phyloP scores from a whole-genome alignment of 1,140 invertebrate species.

The Drosophila funebris region DNA sequence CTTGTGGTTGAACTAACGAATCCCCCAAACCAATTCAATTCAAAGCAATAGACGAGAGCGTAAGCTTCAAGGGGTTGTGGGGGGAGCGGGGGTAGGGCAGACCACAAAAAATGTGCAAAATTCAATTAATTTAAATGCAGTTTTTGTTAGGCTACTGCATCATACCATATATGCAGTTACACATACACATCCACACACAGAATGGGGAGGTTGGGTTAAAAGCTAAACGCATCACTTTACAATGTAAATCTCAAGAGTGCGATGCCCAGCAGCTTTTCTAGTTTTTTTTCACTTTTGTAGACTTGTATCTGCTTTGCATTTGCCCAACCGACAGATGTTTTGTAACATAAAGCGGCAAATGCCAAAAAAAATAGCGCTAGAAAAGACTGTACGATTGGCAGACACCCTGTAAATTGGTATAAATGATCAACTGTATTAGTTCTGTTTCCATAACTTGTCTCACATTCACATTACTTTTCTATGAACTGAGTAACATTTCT shows the following conservation, averaged over 20 bases:
- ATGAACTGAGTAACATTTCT: no score
- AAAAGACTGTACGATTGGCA: neutral
- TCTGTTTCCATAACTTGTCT: neutral
- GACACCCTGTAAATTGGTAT: neutral
- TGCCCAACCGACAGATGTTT: slow-evolving; percentile 59
- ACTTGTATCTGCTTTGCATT: slow-evolving; percentile 47
- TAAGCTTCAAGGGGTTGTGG: neutral
- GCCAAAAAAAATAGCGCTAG: slow-evolving; percentile 41
- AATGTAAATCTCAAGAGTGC: slow-evolving; percentile 81
- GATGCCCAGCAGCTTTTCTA: slow-evolving; percentile 62
- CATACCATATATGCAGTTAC: neutral
- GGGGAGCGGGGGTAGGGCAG: neutral
- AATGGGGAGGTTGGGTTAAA: slow-evolving; percentile 3
- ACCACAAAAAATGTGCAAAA: slow-evolving; percentile 61
- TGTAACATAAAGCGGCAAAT: slow-evolving; percentile 49
- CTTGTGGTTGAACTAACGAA: slow-evolving; percentile 73
- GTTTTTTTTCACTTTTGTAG: slow-evolving; percentile 41
- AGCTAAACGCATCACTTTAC: slow-evolving; percentile 71
- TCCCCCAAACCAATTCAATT: slow-evolving; percentile 81
- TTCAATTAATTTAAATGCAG: slow-evolving; percentile 83
- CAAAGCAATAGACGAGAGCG: slow-evolving; percentile 63
- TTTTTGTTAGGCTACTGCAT: slow-evolving; percentile 53
- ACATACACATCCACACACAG: slow-evolving; percentile 6
- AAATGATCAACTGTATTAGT: neutral
- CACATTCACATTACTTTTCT: no score